Conservation (phyloP, 1,140 invertebrate species). For the Caenorhabditis inopinata region DNA sequence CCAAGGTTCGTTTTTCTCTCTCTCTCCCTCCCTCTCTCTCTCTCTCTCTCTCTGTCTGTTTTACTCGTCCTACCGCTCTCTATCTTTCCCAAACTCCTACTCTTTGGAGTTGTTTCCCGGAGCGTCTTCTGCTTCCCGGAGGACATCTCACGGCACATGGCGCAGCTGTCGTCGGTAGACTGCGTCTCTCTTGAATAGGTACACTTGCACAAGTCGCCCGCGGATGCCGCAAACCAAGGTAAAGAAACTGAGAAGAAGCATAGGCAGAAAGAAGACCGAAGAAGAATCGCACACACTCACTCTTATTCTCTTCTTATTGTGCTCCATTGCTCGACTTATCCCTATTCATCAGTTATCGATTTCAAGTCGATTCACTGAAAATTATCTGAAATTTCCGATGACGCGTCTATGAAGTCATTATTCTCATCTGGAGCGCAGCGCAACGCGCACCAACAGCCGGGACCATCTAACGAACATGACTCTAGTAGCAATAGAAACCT, state of each 20-base stretch:
- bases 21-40: neutral
- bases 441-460: neutral
- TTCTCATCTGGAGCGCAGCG: neutral
- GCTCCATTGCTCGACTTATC: neutral
- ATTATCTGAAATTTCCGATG: slow-evolving; percentile 10
- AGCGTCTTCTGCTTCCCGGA: neutral
- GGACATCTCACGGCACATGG: neutral
- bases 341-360: neutral
- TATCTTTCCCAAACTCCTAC: neutral
- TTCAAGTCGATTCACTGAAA: neutral
- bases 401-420: slow-evolving; percentile 25
- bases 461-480: neutral
- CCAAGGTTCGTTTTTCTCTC: neutral
- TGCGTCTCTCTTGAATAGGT: neutral
- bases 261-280: neutral
- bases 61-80: neutral
- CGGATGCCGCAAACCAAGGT: slow-evolving; percentile 5
- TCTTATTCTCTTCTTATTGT: neutral
- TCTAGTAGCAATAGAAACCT: slow-evolving; percentile 1
- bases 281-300: neutral
- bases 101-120: neutral
- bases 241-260: slow-evolving; percentile 1
- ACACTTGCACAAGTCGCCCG: neutral
- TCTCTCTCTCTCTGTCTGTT: neutral
- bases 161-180: slow-evolving; percentile 16